phyloP scores from a whole-genome alignment of 2,113 vertebrate genomes.

The Xyliphius kryptos region DNA sequence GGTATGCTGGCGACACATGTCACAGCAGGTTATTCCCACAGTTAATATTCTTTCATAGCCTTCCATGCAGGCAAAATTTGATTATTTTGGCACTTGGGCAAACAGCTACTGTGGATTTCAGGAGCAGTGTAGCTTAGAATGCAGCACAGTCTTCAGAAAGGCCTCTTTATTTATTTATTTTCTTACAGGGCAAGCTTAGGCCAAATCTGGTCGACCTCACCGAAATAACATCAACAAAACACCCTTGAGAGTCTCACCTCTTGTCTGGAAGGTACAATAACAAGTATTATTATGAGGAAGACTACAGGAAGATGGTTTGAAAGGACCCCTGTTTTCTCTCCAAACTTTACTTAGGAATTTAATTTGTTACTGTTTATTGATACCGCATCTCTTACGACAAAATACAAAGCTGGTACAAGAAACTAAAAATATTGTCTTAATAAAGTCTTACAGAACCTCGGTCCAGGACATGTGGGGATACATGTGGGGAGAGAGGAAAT shows the following conservation, averaged over 20 bases:
- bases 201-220: constrained; percentile 15
- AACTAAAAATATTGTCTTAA: too few species aligned
- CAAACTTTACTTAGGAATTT: too few species aligned
- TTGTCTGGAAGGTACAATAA: constrained; percentile 11
- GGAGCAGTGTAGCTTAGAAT: constrained; percentile 34
- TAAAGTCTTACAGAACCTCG: too few species aligned
- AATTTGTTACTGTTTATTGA: too few species aligned
- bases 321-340: too few species aligned
- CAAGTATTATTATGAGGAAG: neutral
- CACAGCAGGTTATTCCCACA: constrained; percentile 52
- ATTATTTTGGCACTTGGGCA: constrained; percentile 54
- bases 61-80: constrained; percentile 49
- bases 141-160: constrained; percentile 35
- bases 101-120: constrained; percentile 48
- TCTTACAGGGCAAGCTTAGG: constrained; percentile 19
- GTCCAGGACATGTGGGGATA: too few species aligned
- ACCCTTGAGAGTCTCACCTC: neutral
- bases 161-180: constrained; percentile 23
- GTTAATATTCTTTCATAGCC: constrained; percentile 53
- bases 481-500: too few species aligned
- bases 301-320: too few species aligned
- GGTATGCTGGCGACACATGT: constrained; percentile 53
- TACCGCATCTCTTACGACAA: too few species aligned
- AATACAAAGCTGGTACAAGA: too few species aligned
- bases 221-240: constrained; percentile 17